Base-by-base conservation (phyloP, 2,797 vertebrate species). In the Cryptoprocta ferox region DNA sequence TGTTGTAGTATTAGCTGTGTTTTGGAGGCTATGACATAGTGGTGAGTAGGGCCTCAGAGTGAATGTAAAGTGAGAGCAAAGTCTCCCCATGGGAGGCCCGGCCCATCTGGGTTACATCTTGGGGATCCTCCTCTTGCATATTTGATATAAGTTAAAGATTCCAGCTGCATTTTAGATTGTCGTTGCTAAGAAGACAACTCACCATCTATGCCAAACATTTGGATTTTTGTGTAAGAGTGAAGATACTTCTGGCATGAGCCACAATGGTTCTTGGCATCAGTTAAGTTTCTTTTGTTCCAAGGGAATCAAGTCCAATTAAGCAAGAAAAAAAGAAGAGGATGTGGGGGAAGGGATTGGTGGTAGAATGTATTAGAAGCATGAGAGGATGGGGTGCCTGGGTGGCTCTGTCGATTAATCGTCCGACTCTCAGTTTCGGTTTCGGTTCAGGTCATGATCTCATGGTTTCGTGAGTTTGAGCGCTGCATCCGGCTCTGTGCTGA, bases 231-330 rank as follows among this genome's bases (percentile, higher is more conserved):
- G 75, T 90, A 28, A 61, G 24, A 92, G 21, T 32, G 42, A 93
- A 95, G 70, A 68, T 75, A n/a, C 59, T 93, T 48, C 70, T 91
- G 53, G 45, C 73, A 28, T 48, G 66, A 80, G 82, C 59, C 6
- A 19, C 24, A 53, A 6, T 73, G 35, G 37, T 73, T 87, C 71
- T 87, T 94, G 68, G 80, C 53, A 53, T 79, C 45, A 61, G 78
- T 91, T 89, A 93, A 37, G 42, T 96, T 95, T 86, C 85, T 91
- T 94, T 73, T 86, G 56, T 96, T 93, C 88, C 66, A 88, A 91
- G 71, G 32, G 80, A 96, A 94, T 35, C 65, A 86, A 83, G 61
- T 35, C 73, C 28, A n/a, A 92, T 82, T 63, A 75, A 90, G 56
- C 50, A 88, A 88, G 82, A 32, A 19, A 45, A 24, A 45, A 35